Base-by-base conservation (phyloP, 2,888 invertebrate genomes). In the Aromia moschata region DNA sequence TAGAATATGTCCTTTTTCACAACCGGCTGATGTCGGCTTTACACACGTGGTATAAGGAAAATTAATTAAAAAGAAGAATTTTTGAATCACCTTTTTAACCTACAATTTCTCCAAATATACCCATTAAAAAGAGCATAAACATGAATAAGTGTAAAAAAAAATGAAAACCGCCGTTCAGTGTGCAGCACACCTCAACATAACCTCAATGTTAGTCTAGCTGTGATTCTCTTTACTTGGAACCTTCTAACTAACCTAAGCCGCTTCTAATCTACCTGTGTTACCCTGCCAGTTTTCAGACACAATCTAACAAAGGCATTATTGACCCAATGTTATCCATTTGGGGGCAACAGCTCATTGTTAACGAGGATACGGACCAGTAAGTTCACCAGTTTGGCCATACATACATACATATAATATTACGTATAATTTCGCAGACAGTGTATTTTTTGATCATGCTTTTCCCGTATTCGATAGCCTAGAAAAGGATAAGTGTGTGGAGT, bases 321-420 rank as follows among this genome's bases (percentile, higher is more conserved):
- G 94, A 95, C 89, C 95, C 94, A 86, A 94, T 95, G 94, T 93
- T 95, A 87, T 93, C 93, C 86, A 95, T 95, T 87, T 95, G 95
- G 95, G 95, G 94, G 86, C 94, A 95, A 87, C 94, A 94, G 89
- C 92, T 94, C 88, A 93, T 94, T 87, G 93, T 94, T 85, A 94
- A 93, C 90, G 94, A 94, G 90, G 94, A 95, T 87, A 93, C 94
- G 82, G 92, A 93, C 87, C 94, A 94, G 94, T 95, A 93, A 93
- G 94, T 93, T 82, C 56, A 38, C 20, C 43, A 20, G 36, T 49
- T 49, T 38, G 37, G 49, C 20, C 49, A n/a, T n/a, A n/a, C n/a
- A n/a, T n/a, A n/a, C n/a, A n/a, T n/a, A n/a, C 37, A 38, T 38
- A 33, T 49, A 49, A 49, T 38, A n/a, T n/a, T n/a, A n/a, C n/a